phyloP scores from a whole-genome alignment of 1,140 invertebrate genomes.

The Bombus cullumanus region DNA sequence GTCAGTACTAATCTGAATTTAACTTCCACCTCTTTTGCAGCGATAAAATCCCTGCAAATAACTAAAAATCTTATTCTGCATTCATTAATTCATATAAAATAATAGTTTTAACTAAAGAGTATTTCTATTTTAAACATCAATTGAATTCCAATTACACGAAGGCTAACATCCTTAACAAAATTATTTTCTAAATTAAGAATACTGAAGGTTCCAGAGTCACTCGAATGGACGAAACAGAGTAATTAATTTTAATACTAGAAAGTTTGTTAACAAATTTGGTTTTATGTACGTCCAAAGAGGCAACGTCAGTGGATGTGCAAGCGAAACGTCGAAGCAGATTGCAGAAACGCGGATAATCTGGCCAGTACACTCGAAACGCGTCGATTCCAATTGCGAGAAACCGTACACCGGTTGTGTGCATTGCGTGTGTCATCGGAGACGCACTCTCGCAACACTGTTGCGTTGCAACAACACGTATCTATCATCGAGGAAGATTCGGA shows the following conservation, averaged over 20 bases:
- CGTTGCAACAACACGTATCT: conserved; percentile 35
- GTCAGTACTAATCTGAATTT: neutral
- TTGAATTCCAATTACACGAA: neutral
- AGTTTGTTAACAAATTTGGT: neutral
- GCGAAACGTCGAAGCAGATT: conserved; percentile 37
- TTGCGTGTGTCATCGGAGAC: conserved; percentile 62
- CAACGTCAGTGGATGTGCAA: neutral
- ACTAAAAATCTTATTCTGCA: neutral
- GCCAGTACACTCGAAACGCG: conserved; percentile 52
- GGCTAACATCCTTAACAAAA: neutral
- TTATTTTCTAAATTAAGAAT: neutral
- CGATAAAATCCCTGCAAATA: too few relatives aligned
- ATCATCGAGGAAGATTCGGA: conserved; percentile 10
- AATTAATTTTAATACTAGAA: neutral
- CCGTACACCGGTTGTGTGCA: conserved; percentile 55
- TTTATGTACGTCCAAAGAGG: neutral
- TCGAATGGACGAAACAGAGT: too few relatives aligned
- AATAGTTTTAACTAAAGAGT: neutral
- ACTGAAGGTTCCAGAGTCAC: too few relatives aligned
- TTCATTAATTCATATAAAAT: neutral
- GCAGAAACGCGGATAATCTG: conserved; percentile 49
- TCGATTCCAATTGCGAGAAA: conserved; percentile 68
- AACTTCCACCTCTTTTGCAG: too few relatives aligned
- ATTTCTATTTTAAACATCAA: neutral
- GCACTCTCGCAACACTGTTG: conserved; percentile 56